phyloP scores from a whole-genome alignment of 1,140 invertebrate species.

The Aphelenchoides besseyi region DNA sequence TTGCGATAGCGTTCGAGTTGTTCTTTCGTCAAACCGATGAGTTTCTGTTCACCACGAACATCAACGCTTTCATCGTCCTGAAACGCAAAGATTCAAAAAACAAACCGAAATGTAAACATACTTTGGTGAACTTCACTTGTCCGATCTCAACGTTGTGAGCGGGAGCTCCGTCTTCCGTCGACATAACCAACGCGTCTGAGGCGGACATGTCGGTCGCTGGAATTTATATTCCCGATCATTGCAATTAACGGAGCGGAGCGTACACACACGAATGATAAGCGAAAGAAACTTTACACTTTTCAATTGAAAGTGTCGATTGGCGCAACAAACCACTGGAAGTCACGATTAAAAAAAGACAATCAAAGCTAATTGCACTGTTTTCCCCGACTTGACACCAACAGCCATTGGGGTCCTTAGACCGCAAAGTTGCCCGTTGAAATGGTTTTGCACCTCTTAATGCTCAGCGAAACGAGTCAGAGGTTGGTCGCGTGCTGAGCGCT shows the following conservation, averaged over 20 bases:
- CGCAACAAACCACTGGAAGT: too few relatives aligned
- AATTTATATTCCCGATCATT: slow-evolving; percentile 2
- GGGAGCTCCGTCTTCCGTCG: slow-evolving; percentile 20
- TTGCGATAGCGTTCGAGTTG: slow-evolving; percentile 60
- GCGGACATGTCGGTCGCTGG: slow-evolving; percentile 27
- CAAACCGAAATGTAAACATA: background rate
- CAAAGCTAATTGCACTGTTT: too few relatives aligned
- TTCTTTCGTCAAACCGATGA: slow-evolving; percentile 60
- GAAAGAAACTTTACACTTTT: too few relatives aligned
- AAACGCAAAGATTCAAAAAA: slow-evolving; percentile 20
- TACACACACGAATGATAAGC: background rate
- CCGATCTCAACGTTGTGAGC: slow-evolving; percentile 30
- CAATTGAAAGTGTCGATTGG: too few relatives aligned
- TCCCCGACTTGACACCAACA: too few relatives aligned
- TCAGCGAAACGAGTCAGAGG: too few relatives aligned
- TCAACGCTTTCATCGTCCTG: slow-evolving; percentile 50
- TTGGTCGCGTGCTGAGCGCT: too few relatives aligned
- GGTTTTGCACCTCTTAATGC: too few relatives aligned
- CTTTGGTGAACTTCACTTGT: slow-evolving; percentile 48
- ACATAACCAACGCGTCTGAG: slow-evolving; percentile 27
- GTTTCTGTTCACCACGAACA: slow-evolving; percentile 46
- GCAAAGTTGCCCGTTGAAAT: too few relatives aligned
- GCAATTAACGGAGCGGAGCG: background rate
- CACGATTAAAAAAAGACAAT: too few relatives aligned
- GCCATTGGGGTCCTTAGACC: too few relatives aligned